phyloP scores from a whole-genome alignment of 37 sponge, comb jelly and placozoan species.

The Cliona cf. orientalis region DNA sequence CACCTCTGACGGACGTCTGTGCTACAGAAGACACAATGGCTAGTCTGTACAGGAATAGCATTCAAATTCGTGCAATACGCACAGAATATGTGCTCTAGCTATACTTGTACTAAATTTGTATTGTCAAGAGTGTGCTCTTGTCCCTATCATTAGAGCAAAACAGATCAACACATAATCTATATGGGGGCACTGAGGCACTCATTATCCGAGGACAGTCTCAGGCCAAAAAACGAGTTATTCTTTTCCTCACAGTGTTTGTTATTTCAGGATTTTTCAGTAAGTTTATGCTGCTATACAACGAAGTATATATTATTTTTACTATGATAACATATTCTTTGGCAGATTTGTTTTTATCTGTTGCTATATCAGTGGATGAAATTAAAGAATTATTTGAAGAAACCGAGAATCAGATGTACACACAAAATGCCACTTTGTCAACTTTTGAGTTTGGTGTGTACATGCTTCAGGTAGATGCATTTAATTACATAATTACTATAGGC shows the following conservation, averaged over 20 bases:
- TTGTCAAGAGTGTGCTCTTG: too few relatives aligned
- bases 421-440: background rate
- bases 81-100: too few relatives aligned
- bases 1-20: too few relatives aligned
- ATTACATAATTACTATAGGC: too few relatives aligned
- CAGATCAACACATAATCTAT: background rate
- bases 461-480: background rate
- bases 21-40: too few relatives aligned
- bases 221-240: conserved; percentile 45
- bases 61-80: too few relatives aligned
- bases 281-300: background rate
- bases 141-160: background rate
- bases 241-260: conserved; percentile 57
- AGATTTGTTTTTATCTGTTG: background rate
- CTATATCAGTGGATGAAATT: background rate
- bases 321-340: background rate
- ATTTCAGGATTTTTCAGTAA: conserved; percentile 56
- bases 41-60: too few relatives aligned
- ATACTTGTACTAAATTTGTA: too few relatives aligned
- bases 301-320: background rate
- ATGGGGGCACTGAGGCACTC: conserved; percentile 31
- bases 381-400: background rate
- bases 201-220: conserved; percentile 40
- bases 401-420: background rate
- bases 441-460: conserved; percentile 2